These are phyloP conservation scores for Phaenicophaeus curvirostris DNA, from an alignment of 2,797 vertebrate species.

Conservation along the genomic window DNA sequence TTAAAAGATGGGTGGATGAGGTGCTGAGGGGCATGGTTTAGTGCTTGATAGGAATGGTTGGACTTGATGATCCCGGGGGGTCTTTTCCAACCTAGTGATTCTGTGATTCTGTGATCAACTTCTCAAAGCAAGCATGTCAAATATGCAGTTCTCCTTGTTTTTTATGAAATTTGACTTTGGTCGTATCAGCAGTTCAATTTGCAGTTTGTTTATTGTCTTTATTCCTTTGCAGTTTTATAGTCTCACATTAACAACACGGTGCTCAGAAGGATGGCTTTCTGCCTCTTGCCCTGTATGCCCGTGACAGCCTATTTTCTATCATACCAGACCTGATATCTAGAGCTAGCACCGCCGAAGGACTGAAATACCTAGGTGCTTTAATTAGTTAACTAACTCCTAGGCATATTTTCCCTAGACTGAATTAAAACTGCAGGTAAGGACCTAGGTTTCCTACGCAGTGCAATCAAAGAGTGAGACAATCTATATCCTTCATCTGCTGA, in stretches of 20 bases:
- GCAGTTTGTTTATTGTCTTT: neutral
- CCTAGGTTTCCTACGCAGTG: neutral
- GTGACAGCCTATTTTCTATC: neutral
- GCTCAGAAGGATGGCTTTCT: neutral
- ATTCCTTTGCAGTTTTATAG: neutral
- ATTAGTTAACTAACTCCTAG: neutral
- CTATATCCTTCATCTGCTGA: neutral
- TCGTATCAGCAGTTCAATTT: neutral
- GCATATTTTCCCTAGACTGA: neutral
- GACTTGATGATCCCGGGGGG: too few relatives aligned
- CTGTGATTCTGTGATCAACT: neutral
- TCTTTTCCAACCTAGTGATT: too few relatives aligned
- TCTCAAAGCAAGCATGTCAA: neutral
- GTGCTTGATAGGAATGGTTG: too few relatives aligned
- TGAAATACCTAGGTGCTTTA: neutral
- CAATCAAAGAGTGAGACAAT: neutral
- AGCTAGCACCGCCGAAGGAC: neutral
- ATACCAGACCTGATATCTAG: neutral
- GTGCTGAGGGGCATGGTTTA: too few relatives aligned
- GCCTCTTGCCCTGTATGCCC: neutral
- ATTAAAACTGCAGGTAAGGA: neutral
- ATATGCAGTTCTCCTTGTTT: neutral
- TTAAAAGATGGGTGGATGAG: too few relatives aligned
- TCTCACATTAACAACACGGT: neutral
- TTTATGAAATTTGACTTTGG: neutral